Percentiles rank a stretch among this genome's conserved stretches.
Evolutionary conservation across 2,113 vertebrate species (phyloP).

Genomic region (Myiagra hebetior): DNA sequence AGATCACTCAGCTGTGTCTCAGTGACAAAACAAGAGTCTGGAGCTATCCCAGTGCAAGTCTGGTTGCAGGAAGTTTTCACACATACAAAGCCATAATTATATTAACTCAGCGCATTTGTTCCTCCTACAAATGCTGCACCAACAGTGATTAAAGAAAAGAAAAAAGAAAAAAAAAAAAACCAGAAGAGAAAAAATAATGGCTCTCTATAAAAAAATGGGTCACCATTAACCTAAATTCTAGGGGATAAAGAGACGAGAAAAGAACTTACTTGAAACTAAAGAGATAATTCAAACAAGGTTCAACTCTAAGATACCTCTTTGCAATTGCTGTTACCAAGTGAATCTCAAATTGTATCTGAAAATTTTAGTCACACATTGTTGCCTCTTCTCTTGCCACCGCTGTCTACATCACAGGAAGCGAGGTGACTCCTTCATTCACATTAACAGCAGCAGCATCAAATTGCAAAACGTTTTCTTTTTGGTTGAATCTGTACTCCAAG

Average conservation of each 20-base stretch:
- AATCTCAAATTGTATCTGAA: background rate
- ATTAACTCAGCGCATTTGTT: background rate
- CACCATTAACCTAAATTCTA: background rate
- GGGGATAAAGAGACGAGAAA: background rate
- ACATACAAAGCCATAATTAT: background rate
- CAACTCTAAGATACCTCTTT: background rate
- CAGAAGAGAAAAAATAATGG: background rate
- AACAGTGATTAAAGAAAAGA: background rate
- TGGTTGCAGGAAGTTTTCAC: background rate
- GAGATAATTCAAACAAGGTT: background rate
- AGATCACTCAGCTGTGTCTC: background rate
- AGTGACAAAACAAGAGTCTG: background rate
- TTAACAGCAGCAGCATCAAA: background rate
- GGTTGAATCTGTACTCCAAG: background rate
- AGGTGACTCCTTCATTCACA: background rate
- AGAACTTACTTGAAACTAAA: background rate
- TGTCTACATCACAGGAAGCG: background rate
- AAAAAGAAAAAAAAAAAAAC: accelerated
- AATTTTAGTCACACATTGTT: background rate
- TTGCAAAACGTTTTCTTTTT: background rate
- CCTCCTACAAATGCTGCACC: background rate
- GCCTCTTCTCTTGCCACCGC: background rate
- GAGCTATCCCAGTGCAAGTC: background rate
- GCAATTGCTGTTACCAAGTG: background rate
- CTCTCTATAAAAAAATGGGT: background rate